These are phyloP conservation scores for Harpalus rufipes DNA, from an alignment of 2,888 invertebrate species.

Conservation along the genomic window DNA sequence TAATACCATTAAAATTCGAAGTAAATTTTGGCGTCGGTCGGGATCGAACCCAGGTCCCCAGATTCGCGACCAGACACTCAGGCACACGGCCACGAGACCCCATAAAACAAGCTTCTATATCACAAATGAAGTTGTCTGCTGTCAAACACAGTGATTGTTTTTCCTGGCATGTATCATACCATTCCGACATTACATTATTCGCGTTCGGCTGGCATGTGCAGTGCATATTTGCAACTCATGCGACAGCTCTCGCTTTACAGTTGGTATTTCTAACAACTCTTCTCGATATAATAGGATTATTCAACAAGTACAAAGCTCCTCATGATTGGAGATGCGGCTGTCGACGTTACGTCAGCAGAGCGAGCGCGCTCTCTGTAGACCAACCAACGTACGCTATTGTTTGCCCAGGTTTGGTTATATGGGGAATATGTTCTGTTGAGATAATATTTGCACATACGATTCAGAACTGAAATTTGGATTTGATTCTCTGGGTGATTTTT, in stretches of 20 bases:
- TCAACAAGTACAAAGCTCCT: conserved; percentile 28
- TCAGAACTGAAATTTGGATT: conserved; percentile 18
- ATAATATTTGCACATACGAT: conserved; percentile 19
- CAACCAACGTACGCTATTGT: not conserved
- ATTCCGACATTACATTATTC: not conserved
- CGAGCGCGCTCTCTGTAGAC: not conserved
- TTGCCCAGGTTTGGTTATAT: conserved; percentile 14
- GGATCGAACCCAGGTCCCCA: too few species aligned
- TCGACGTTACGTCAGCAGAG: not conserved
- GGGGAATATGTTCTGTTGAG: not conserved
- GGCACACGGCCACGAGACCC: too few species aligned
- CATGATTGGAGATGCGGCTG: conserved; percentile 11
- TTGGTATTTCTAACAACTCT: conserved; percentile 28
- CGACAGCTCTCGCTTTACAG: not conserved
- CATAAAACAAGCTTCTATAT: not conserved
- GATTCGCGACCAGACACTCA: too few species aligned
- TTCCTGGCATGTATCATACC: conserved; percentile 10
- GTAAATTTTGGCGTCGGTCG: too few species aligned
- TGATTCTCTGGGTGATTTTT: not conserved
- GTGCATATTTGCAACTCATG: conserved; percentile 15
- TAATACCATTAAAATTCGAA: too few species aligned
- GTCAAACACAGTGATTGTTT: conserved; percentile 37
- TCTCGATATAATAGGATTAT: conserved; percentile 36
- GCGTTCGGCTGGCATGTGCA: conserved; percentile 2
- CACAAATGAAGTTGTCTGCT: not conserved